Percentiles rank a stretch among this genome's conserved stretches.
Evolutionary conservation across 1,140 invertebrate species (phyloP).

Genomic region (Mylabris phalerata): DNA sequence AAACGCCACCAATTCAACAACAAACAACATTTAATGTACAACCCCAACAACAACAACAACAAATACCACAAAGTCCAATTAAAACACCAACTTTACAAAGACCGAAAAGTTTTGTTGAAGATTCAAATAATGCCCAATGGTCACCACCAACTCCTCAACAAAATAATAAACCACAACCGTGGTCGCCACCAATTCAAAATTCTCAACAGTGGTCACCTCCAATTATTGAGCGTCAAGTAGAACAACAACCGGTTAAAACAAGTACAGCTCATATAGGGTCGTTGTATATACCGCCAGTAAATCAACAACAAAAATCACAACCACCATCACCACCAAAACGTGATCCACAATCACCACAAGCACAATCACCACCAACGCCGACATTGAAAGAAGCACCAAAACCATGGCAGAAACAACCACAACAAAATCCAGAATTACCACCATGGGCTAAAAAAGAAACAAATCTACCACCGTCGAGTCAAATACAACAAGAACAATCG

Average conservation of each 20-base stretch:
- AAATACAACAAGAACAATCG: constrained; percentile 22
- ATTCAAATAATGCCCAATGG: constrained; percentile 48
- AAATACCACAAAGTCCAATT: background rate
- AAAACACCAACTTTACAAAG: background rate
- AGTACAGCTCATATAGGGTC: constrained; percentile 33
- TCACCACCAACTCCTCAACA: constrained; percentile 29
- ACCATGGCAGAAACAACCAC: constrained; percentile 35
- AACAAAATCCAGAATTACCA: constrained; percentile 31
- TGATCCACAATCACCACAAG: constrained; percentile 46
- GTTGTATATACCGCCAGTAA: constrained; percentile 38
- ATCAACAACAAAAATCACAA: constrained; percentile 27
- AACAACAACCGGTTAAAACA: constrained; percentile 8
- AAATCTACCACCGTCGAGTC: background rate
- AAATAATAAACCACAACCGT: constrained; percentile 44
- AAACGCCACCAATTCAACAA: constrained; percentile 5
- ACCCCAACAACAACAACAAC: constrained; percentile 6
- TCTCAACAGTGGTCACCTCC: constrained; percentile 42
- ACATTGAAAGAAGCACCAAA: constrained; percentile 38
- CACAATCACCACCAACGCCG: constrained; percentile 38
- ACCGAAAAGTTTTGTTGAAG: background rate
- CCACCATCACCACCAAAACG: constrained; percentile 44
- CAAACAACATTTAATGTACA: background rate
- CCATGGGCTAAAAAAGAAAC: constrained; percentile 30
- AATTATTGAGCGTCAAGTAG: constrained; percentile 31
- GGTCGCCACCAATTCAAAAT: constrained; percentile 26